Percentiles rank a stretch among this genome's conserved stretches.
Conservation (phyloP, 2,113 vertebrate genomes). For the Apaloderma vittatum region DNA sequence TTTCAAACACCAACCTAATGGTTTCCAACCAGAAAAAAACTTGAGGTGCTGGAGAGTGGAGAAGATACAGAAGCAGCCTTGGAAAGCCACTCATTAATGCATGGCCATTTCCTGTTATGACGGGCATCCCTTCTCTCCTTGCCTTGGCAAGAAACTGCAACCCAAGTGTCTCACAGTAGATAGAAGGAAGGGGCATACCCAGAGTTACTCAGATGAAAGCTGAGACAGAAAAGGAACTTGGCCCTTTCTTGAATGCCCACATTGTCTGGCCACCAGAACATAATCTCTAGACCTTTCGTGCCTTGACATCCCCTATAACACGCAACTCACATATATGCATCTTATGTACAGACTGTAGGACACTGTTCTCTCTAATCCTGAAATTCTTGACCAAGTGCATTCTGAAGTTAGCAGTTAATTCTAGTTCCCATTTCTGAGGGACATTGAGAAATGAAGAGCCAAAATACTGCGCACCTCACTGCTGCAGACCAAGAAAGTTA, state of each 20-base stretch:
- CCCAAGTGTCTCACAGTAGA: not conserved
- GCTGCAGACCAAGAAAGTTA: not conserved
- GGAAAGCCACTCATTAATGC: not conserved
- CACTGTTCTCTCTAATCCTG: not conserved
- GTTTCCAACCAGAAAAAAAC: not conserved
- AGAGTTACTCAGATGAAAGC: not conserved
- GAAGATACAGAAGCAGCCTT: not conserved
- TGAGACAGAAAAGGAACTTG: not conserved
- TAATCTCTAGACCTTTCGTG: not conserved
- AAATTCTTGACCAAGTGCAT: not conserved
- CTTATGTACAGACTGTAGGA: not conserved
- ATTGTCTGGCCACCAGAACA: accelerated
- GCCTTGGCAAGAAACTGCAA: not conserved
- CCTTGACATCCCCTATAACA: not conserved
- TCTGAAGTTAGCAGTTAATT: not conserved
- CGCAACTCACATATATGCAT: not conserved
- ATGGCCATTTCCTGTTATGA: accelerated
- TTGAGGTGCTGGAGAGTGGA: not conserved
- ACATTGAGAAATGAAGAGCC: not conserved
- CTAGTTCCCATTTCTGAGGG: not conserved
- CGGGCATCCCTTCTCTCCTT: not conserved
- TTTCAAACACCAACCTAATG: not conserved
- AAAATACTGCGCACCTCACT: not conserved
- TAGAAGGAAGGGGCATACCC: not conserved
- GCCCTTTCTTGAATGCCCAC: not conserved